Conservation (phyloP, 2,797 vertebrate species). For the Oophaga sylvatica region DNA sequence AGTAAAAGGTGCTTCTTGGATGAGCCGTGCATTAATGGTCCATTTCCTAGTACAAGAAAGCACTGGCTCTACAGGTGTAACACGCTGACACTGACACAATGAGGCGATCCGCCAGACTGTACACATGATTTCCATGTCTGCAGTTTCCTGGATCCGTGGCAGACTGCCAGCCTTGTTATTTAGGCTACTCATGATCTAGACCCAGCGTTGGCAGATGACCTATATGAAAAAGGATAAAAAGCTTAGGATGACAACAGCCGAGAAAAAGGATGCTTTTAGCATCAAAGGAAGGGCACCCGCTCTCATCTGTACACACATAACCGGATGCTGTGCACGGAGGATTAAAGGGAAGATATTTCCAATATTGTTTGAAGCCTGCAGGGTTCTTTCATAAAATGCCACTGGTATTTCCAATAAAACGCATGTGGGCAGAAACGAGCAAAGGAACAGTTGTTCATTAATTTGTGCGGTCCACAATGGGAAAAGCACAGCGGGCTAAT, state of each 20-base stretch:
- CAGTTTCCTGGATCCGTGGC: slow-evolving; percentile 27
- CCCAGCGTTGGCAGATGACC: slow-evolving; percentile 53
- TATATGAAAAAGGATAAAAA: slow-evolving; percentile 60
- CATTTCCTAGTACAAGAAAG: neutral
- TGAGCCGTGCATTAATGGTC: neutral
- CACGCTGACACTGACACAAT: neutral
- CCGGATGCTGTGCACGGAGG: slow-evolving; percentile 32
- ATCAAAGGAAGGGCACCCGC: slow-evolving; percentile 54
- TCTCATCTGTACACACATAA: slow-evolving; percentile 53
- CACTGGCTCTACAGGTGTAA: neutral
- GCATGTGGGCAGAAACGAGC: slow-evolving; percentile 39
- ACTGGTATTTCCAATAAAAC: slow-evolving; percentile 28
- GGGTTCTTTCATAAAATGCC: slow-evolving; percentile 23
- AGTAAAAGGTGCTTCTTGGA: neutral
- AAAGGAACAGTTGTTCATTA: slow-evolving; percentile 23
- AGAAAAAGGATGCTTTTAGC: slow-evolving; percentile 53
- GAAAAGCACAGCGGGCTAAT: slow-evolving; percentile 12
- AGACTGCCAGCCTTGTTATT: slow-evolving; percentile 51
- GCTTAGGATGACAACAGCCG: slow-evolving; percentile 57
- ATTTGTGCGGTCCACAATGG: slow-evolving; percentile 33
- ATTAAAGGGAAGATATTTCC: slow-evolving; percentile 51
- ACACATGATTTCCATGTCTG: slow-evolving; percentile 25
- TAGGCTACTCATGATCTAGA: slow-evolving; percentile 48
- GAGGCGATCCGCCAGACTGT: neutral
- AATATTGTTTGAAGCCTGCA: slow-evolving; percentile 44